A percentile compares a stretch with the other conserved stretches of the same genome.
Evolutionary conservation across 2,113 vertebrate genomes (phyloP).

Genomic region (Lagenorhynchus albirostris): DNA sequence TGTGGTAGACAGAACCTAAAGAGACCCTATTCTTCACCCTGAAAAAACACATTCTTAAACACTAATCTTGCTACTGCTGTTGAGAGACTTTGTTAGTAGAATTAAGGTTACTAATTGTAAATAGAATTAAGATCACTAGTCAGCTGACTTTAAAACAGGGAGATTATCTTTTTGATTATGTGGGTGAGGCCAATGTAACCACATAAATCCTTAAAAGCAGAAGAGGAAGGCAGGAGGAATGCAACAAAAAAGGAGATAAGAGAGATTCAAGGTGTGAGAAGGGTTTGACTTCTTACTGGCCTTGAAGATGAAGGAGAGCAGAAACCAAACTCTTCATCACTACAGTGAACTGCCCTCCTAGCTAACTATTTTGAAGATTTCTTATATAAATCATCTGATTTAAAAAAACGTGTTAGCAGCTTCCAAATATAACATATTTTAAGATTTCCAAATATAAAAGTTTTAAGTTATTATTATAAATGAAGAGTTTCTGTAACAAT

Average conservation of each 20-base stretch:
- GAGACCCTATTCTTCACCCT: background rate
- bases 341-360: rapidly evolving
- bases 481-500: background rate
- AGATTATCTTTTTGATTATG: background rate
- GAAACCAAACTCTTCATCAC: background rate
- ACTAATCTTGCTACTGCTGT: background rate
- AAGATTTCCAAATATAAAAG: background rate
- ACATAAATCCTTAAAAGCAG: background rate
- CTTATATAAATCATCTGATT: background rate
- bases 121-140: background rate
- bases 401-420: background rate
- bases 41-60: background rate
- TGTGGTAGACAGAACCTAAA: background rate
- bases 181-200: background rate
- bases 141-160: background rate
- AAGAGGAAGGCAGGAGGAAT: background rate
- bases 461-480: background rate
- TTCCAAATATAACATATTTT: background rate
- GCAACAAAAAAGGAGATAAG: background rate
- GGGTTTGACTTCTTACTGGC: background rate
- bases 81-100: background rate
- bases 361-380: background rate
- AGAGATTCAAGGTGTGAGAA: background rate
- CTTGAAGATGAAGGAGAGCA: background rate
- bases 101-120: background rate